Percentiles rank a stretch among this genome's conserved stretches.
These are phyloP conservation scores for Pachyseris speciosa DNA, from an alignment of 64 coral and sea anemone species.

Conservation along the genomic window DNA sequence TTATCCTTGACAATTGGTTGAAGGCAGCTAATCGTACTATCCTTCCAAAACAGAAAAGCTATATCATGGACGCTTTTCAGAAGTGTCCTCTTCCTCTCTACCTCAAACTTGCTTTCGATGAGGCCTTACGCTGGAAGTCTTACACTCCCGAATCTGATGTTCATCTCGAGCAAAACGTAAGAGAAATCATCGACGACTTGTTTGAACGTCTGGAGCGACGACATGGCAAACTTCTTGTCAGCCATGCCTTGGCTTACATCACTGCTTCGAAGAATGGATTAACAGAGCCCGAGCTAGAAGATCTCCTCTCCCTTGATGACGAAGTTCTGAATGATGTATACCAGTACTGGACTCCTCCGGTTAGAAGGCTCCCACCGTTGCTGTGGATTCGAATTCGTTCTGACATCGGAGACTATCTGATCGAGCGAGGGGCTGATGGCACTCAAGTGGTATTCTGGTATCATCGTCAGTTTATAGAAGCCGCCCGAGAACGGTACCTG, in stretches of 20 bases:
- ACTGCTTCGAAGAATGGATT: constrained; percentile 94
- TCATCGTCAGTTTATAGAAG: constrained; percentile 98
- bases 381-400: constrained; percentile 94
- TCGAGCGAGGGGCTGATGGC: constrained; percentile 93
- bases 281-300: constrained; percentile 87
- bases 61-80: constrained; percentile 77
- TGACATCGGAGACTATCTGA: constrained; percentile 94
- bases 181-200: constrained; percentile 87
- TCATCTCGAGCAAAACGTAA: constrained; percentile 67
- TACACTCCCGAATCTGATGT: constrained; percentile 69
- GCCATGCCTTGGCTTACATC: constrained; percentile 85
- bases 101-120: constrained; percentile 92
- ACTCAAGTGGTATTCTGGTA: constrained; percentile 96
- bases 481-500: constrained; percentile 86
- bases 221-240: constrained; percentile 92
- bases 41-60: constrained; percentile 61
- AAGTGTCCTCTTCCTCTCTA: constrained; percentile 89
- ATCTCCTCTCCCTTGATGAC: constrained; percentile 93
- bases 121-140: constrained; percentile 89
- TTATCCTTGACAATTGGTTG: constrained; percentile 85
- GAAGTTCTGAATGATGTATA: constrained; percentile 98
- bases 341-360: constrained; percentile 97
- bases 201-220: constrained; percentile 86
- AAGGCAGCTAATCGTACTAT: constrained; percentile 65
- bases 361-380: constrained; percentile 84